phyloP scores from a whole-genome alignment of 35 echinoderm and acorn worm genomes.

The Holothuria glaberrima region DNA sequence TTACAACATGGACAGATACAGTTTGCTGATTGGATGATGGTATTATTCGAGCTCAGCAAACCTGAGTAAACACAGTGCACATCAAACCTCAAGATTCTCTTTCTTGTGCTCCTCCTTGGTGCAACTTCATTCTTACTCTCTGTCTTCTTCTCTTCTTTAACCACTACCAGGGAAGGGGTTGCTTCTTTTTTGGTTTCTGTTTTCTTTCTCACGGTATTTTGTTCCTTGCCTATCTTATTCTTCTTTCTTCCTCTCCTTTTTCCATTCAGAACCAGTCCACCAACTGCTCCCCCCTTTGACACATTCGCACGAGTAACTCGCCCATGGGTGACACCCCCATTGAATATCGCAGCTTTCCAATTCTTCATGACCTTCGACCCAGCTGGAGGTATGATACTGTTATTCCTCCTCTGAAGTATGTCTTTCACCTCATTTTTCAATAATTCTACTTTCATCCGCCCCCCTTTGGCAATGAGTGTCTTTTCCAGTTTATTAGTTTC shows the following conservation, averaged over 20 bases:
- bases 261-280: conserved; percentile 46
- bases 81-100: conserved; percentile 45
- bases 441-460: conserved; percentile 3
- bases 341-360: neutral
- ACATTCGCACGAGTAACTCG: conserved; percentile 26
- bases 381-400: neutral
- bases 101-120: conserved; percentile 57
- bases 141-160: conserved; percentile 29
- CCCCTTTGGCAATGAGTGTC: neutral
- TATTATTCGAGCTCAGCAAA: conserved; percentile 39
- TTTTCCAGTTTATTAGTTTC: neutral
- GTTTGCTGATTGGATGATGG: conserved; percentile 52
- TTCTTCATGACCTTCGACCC: neutral
- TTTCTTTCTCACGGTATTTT: neutral
- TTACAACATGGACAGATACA: conserved; percentile 42
- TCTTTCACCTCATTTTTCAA: conserved; percentile 18
- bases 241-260: conserved; percentile 35
- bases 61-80: conserved; percentile 54
- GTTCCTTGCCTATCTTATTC: neutral
- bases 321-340: conserved; percentile 8
- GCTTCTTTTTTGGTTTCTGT: conserved; percentile 32
- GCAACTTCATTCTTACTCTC: neutral
- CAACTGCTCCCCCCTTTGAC: neutral
- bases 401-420: conserved; percentile 4
- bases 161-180: neutral